phyloP scores from a whole-genome alignment of 2,888 invertebrate genomes.

The Xestia c-nigrum region DNA sequence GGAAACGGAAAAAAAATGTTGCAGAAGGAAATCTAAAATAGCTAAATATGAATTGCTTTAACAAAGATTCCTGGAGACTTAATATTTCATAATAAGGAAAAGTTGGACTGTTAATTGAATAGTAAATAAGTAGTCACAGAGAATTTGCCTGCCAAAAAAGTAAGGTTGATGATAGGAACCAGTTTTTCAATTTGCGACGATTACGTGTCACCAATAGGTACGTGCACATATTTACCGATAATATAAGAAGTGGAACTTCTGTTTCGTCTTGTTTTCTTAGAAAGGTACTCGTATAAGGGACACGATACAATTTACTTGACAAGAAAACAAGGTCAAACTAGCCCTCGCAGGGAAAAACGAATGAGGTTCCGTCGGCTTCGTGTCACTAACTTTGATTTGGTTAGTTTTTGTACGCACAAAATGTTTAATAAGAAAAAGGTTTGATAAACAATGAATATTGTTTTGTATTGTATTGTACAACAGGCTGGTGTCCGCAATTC shows the following conservation, averaged over 20 bases:
- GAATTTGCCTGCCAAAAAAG: background rate
- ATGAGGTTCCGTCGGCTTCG: constrained; percentile 37
- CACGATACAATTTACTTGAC: constrained; percentile 60
- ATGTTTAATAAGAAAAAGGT: background rate
- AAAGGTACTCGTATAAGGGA: constrained; percentile 35
- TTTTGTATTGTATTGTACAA: too few species aligned
- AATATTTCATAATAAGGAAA: background rate
- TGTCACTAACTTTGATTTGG: constrained; percentile 41
- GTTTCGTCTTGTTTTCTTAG: background rate
- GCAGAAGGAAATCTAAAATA: background rate
- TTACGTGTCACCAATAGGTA: background rate
- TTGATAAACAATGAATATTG: background rate
- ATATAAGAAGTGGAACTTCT: constrained; percentile 26
- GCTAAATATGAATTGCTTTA: background rate
- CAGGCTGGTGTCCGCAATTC: too few species aligned
- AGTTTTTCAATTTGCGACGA: background rate
- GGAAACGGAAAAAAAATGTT: background rate
- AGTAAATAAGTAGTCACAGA: background rate
- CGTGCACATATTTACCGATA: background rate
- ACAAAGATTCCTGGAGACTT: background rate
- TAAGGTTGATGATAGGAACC: background rate
- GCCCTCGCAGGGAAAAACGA: constrained; percentile 44
- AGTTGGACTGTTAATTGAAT: background rate
- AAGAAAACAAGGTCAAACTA: constrained; percentile 69
- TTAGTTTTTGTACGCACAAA: constrained; percentile 3